phyloP scores from a whole-genome alignment of 1,140 invertebrate genomes.

The Oryzaephilus surinamensis region DNA sequence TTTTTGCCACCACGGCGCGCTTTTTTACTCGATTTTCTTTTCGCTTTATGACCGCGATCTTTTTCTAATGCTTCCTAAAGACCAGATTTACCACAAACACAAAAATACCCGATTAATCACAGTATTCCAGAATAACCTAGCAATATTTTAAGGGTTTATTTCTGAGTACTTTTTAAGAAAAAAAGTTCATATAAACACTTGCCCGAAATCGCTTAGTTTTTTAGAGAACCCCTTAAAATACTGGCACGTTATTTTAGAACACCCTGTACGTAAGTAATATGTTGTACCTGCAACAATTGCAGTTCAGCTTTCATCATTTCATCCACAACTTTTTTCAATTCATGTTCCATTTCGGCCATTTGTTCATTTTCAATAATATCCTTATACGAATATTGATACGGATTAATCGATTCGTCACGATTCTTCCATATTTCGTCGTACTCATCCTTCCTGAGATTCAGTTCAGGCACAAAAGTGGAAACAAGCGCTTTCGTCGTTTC shows the following conservation, averaged over 20 bases:
- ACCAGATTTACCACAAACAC: conserved; percentile 1
- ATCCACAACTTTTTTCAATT: conserved; percentile 75
- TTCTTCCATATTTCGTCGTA: conserved; percentile 71
- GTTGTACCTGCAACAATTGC: conserved; percentile 58
- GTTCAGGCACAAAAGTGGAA: conserved; percentile 46
- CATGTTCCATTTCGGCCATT: conserved; percentile 68
- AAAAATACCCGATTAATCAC: neutral
- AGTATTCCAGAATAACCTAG: too few species aligned
- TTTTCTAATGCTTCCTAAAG: conserved; percentile 56
- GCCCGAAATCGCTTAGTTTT: too few species aligned
- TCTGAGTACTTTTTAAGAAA: too few species aligned
- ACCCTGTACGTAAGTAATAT: too few species aligned
- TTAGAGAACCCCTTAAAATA: too few species aligned
- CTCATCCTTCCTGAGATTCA: conserved; percentile 49
- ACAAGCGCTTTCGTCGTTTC: conserved; percentile 43
- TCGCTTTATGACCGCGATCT: conserved; percentile 61
- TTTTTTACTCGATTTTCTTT: conserved; percentile 73
- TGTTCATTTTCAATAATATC: conserved; percentile 79
- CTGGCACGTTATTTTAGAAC: too few species aligned
- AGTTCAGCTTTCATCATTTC: conserved; percentile 76
- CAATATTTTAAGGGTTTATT: too few species aligned
- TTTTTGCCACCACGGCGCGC: conserved; percentile 71
- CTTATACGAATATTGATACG: conserved; percentile 59
- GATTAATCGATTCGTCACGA: conserved; percentile 56
- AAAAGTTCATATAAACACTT: too few species aligned